Evolutionary conservation across 92 coral and sea anemone species (phyloP), one percentile per base, ranked within the genome.

Genomic region (Desmophyllum pertusum): DNA sequence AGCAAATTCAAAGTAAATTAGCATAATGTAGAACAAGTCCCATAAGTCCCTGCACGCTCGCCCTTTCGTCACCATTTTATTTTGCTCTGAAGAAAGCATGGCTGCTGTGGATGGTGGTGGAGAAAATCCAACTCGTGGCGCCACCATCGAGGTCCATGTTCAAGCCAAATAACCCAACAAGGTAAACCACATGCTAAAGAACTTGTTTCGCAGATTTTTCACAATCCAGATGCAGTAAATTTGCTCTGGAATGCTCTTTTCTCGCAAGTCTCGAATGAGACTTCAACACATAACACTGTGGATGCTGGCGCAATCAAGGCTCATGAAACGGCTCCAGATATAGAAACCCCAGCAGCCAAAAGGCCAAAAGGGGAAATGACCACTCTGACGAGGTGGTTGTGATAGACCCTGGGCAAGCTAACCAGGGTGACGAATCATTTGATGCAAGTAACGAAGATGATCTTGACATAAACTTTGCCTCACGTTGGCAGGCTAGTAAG

Each of bases 401-500:
- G n/a, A n/a, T n/a, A n/a, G n/a, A n/a, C n/a, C n/a, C n/a, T n/a
- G n/a, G n/a, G n/a, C n/a, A n/a, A n/a, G n/a, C n/a, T n/a, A n/a
- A n/a, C n/a, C n/a, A n/a, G n/a, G n/a, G n/a, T n/a, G n/a, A n/a
- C n/a, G n/a, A n/a, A n/a, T 27, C 72, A 25, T 39, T 27, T 37
- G 85, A 82, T 48, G 25, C 67, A 52, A 40, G 55, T 14, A 53
- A 67, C 65, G 79, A 77, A 2, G 89, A 78, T 37, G 84, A n/a
- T n/a, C n/a, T n/a, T n/a, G n/a, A n/a, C n/a, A n/a, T n/a, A n/a
- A n/a, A n/a, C n/a, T n/a, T n/a, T n/a, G n/a, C n/a, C n/a, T n/a
- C n/a, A n/a, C 85, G 72, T 66, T 86, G 87, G 90, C 80, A 81
- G 66, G 70, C 86, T 35, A 71, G 87, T 39, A 87, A 87, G 52